A percentile compares a stretch with the other conserved stretches of the same genome.
These are phyloP conservation scores for Scolopax bukidnonensis DNA, from an alignment of 2,797 vertebrate species.

Conservation along the genomic window DNA sequence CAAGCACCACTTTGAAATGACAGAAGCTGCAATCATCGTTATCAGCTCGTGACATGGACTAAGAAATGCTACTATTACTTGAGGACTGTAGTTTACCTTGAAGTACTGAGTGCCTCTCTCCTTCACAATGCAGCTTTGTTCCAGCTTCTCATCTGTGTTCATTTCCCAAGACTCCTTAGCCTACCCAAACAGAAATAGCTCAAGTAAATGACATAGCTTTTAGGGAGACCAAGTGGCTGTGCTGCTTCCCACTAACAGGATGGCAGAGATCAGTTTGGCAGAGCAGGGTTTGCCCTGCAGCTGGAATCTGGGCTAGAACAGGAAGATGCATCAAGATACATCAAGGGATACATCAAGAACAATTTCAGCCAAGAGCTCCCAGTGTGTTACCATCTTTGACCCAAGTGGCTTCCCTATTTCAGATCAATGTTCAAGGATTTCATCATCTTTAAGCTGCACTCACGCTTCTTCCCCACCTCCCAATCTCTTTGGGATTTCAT, in stretches of 20 bases:
- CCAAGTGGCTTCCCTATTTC: not conserved
- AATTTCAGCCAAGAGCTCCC: not conserved
- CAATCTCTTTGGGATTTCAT: not conserved
- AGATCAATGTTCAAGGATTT: not conserved
- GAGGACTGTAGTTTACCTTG: constrained; percentile 82
- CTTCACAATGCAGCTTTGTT: constrained; percentile 92
- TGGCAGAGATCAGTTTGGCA: not conserved
- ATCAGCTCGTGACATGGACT: not conserved
- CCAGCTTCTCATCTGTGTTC: constrained; percentile 90
- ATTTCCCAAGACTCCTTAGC: constrained; percentile 99
- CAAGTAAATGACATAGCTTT: not conserved
- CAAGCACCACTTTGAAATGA: not conserved
- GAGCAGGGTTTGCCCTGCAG: not conserved
- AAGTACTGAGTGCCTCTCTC: constrained; percentile 95
- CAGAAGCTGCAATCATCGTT: not conserved
- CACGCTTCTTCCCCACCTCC: not conserved
- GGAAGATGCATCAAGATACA: fast-evolving
- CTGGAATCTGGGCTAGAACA: not conserved
- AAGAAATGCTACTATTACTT: not conserved
- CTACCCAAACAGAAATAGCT: constrained; percentile 71
- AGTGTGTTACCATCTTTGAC: not conserved
- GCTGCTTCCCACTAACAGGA: not conserved
- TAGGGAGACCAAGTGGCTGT: not conserved
- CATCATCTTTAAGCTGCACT: not conserved
- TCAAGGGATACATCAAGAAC: not conserved